Evolutionary conservation across 2,113 vertebrate genomes (phyloP).

Genomic region (Pyxicephalus adspersus): DNA sequence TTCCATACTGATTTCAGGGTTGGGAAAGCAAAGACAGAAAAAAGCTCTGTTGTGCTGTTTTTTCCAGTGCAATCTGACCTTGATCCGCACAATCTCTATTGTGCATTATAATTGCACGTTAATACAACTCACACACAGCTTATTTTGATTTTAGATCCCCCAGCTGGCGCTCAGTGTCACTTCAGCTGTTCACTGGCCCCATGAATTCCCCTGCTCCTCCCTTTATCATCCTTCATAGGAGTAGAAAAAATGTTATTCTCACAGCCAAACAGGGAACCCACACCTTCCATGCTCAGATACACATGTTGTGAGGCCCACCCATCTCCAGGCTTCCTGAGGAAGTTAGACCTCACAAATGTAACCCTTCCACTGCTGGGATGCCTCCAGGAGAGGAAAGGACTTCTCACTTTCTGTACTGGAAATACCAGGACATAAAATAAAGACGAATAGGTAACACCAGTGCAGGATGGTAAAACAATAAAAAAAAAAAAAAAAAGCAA

Average conservation of each 20-base stretch:
- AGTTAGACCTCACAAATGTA: conserved; percentile 13
- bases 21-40: conserved; percentile 46
- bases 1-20: neutral
- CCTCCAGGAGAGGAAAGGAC: neutral
- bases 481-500: too few species aligned
- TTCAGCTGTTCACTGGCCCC: conserved; percentile 68
- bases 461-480: too few species aligned
- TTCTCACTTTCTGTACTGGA: too few species aligned
- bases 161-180: conserved; percentile 68
- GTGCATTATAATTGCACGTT: conserved; percentile 62
- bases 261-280: conserved; percentile 26
- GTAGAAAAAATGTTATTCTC: conserved; percentile 59
- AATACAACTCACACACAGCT: conserved; percentile 68
- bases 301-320: conserved; percentile 32
- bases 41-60: conserved; percentile 58
- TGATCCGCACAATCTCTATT: conserved; percentile 62
- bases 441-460: too few species aligned
- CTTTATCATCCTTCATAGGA: conserved; percentile 63
- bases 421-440: too few species aligned
- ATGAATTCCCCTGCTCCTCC: neutral
- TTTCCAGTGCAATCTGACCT: conserved; percentile 63
- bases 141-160: conserved; percentile 70
- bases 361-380: neutral
- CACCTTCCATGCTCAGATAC: conserved; percentile 34
- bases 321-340: conserved; percentile 47